phyloP scores from a whole-genome alignment of 2,888 invertebrate species.

The Cyclophora punctaria region DNA sequence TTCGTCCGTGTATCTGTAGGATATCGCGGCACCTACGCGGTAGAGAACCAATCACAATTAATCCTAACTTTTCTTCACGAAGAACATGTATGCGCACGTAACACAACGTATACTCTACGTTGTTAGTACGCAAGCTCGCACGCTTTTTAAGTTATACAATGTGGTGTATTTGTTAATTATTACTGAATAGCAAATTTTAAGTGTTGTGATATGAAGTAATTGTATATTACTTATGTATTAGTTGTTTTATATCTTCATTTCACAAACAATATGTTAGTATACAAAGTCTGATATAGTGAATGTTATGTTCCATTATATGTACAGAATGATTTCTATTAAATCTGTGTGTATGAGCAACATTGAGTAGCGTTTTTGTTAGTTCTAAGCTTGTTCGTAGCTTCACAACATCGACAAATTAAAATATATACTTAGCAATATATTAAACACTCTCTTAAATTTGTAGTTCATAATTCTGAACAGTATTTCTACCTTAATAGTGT shows the following conservation, averaged over 20 bases:
- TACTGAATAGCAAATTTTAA: background rate
- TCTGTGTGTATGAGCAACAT: constrained; percentile 22
- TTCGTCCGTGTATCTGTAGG: constrained; percentile 9
- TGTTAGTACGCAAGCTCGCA: constrained; percentile 17
- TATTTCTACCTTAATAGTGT: background rate
- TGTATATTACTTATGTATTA: too few species aligned
- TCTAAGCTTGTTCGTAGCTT: constrained; percentile 17
- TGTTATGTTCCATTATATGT: constrained; percentile 5
- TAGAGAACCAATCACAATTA: constrained; percentile 14
- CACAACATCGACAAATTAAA: constrained; percentile 29
- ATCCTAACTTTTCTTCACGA: constrained; percentile 3
- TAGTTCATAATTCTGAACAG: too few species aligned
- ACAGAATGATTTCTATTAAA: constrained; percentile 13
- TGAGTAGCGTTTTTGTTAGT: constrained; percentile 17
- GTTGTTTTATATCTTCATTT: background rate
- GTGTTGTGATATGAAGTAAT: too few species aligned
- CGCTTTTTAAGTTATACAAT: constrained; percentile 14
- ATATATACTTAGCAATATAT: constrained; percentile 8
- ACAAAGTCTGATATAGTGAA: background rate
- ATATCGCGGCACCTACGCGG: constrained; percentile 20
- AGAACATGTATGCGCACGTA: background rate
- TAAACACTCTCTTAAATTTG: too few species aligned
- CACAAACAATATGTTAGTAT: background rate
- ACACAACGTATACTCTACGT: constrained; percentile 1
- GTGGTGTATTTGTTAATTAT: background rate